Evolutionary conservation across 2,113 vertebrate species (phyloP).

Genomic region (Ceyx cyanopectus): DNA sequence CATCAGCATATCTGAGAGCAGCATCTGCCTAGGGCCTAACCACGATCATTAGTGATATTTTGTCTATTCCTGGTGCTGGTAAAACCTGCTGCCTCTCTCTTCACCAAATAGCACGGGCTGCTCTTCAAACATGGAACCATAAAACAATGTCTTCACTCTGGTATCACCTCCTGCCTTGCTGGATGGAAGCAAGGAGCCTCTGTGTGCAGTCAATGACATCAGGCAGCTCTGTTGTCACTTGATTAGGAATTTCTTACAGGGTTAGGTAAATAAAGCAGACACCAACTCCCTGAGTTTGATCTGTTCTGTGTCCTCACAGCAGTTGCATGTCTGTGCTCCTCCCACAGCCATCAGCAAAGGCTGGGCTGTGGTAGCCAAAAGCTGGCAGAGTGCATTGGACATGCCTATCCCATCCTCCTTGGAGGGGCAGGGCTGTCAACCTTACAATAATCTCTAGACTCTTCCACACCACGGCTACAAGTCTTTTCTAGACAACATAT

Average conservation of each 20-base stretch:
- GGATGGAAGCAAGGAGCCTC: neutral
- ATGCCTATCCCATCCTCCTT: neutral
- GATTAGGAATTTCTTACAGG: neutral
- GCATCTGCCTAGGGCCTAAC: neutral
- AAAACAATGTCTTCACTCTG: neutral
- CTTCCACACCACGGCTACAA: neutral
- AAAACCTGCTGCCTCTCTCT: neutral
- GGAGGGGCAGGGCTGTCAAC: neutral
- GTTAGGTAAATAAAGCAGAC: neutral
- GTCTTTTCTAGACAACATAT: neutral
- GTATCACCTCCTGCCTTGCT: neutral
- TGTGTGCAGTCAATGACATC: neutral
- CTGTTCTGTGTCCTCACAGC: neutral
- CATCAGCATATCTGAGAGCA: neutral
- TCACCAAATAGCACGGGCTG: neutral
- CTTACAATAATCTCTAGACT: neutral
- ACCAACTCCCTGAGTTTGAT: neutral
- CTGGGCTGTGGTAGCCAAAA: neutral
- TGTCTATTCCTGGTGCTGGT: neutral
- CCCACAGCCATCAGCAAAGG: neutral
- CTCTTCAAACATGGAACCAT: neutral
- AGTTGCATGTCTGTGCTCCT: neutral
- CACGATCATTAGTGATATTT: neutral
- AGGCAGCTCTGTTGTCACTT: neutral
- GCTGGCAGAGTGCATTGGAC: neutral